A percentile compares a stretch with the other conserved stretches of the same genome.
phyloP scores from a whole-genome alignment of 2,797 vertebrate species.

The Rallus crepitans region DNA sequence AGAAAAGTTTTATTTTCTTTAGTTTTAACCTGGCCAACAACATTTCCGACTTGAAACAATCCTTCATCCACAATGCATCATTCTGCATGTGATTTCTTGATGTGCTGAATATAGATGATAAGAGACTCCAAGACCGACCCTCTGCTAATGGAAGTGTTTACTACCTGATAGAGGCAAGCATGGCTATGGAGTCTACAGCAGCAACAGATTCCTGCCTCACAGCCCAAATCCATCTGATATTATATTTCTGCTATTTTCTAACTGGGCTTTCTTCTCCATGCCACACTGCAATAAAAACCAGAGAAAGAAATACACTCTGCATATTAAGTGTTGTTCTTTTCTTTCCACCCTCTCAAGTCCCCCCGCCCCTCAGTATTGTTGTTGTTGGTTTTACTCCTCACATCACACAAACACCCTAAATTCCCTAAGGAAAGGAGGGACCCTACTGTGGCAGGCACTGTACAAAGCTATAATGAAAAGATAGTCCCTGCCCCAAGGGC shows the following conservation, averaged over 20 bases:
- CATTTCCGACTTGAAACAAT: neutral
- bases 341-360: too few relatives aligned
- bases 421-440: neutral
- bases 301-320: neutral
- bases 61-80: neutral
- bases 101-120: neutral
- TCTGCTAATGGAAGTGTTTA: neutral
- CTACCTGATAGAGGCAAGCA: neutral
- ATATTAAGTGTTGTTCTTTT: neutral
- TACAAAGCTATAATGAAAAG: neutral
- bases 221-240: neutral
- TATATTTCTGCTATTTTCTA: neutral
- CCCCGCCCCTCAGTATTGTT: neutral
- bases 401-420: neutral
- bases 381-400: neutral
- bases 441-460: neutral
- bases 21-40: neutral
- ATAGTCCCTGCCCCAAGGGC: neutral
- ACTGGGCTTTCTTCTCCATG: neutral
- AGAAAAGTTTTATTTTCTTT: neutral
- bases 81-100: neutral
- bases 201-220: neutral
- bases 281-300: neutral
- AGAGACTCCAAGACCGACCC: neutral
- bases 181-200: neutral